Conservation (phyloP, 2,888 invertebrate species). For the Agelastica alni region DNA sequence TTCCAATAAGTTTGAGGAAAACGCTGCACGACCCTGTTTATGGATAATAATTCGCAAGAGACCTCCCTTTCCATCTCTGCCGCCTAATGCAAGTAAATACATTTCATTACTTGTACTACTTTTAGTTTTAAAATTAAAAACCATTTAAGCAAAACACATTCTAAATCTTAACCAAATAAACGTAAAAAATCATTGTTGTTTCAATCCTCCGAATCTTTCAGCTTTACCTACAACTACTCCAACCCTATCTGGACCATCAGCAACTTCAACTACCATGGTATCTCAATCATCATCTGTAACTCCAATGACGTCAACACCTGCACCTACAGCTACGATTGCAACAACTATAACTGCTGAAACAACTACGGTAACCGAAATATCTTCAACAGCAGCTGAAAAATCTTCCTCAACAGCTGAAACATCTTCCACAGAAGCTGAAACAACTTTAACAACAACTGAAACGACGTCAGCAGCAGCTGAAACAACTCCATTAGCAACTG, state of each 20-base stretch:
- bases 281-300: not conserved
- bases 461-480: not conserved
- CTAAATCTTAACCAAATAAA: too few species aligned
- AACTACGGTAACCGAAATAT: not conserved
- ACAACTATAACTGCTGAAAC: not conserved
- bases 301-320: not conserved
- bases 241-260: not conserved
- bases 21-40: slow-evolving; percentile 2
- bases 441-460: not conserved
- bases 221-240: not conserved
- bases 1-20: not conserved
- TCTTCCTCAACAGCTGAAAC: not conserved
- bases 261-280: not conserved
- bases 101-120: too few species aligned
- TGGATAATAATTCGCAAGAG: slow-evolving; percentile 17
- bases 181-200: too few species aligned
- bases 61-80: slow-evolving; percentile 1
- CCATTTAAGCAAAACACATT: too few species aligned
- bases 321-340: not conserved
- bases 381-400: not conserved
- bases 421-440: too few species aligned
- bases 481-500: not conserved
- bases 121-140: too few species aligned
- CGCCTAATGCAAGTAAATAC: slow-evolving; percentile 5
- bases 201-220: not conserved